Conservation (phyloP, 2,797 vertebrate genomes). For the Sciurus vulgaris region DNA sequence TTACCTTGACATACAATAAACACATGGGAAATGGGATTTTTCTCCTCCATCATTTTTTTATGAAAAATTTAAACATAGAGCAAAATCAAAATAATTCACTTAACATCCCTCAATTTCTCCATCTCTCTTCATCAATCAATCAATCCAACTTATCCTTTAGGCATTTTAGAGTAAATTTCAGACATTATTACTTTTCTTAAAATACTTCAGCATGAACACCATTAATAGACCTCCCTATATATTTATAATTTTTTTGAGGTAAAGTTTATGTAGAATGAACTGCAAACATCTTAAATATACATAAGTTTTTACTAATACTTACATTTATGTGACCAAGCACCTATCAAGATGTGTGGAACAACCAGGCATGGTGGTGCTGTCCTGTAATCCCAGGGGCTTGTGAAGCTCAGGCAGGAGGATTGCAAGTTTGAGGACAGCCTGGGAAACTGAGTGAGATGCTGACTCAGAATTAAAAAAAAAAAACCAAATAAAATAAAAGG, state of each 20-base stretch:
- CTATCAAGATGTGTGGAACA: background rate
- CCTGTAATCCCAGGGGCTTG: too few species aligned
- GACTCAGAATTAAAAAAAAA: too few species aligned
- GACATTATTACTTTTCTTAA: background rate
- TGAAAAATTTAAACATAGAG: background rate
- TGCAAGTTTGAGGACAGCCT: too few species aligned
- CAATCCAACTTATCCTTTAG: background rate
- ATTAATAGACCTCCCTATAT: background rate
- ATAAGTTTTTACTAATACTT: background rate
- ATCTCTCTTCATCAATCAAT: background rate
- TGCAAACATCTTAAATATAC: background rate
- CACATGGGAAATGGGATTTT: background rate
- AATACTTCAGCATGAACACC: background rate
- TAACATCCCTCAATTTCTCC: background rate
- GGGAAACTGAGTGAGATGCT: background rate
- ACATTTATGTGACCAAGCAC: background rate
- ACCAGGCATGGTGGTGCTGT: too few species aligned
- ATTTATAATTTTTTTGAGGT: background rate
- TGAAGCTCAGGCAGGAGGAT: too few species aligned
- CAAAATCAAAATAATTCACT: slow-evolving; percentile 21
- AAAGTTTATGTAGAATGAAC: background rate
- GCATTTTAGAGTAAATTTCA: slow-evolving; percentile 14
- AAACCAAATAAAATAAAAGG: too few species aligned
- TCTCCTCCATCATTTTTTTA: background rate
- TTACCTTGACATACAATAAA: slow-evolving; percentile 33